Evolutionary conservation across 2,113 vertebrate species (phyloP).

Genomic region (Burhinus bistriatus): DNA sequence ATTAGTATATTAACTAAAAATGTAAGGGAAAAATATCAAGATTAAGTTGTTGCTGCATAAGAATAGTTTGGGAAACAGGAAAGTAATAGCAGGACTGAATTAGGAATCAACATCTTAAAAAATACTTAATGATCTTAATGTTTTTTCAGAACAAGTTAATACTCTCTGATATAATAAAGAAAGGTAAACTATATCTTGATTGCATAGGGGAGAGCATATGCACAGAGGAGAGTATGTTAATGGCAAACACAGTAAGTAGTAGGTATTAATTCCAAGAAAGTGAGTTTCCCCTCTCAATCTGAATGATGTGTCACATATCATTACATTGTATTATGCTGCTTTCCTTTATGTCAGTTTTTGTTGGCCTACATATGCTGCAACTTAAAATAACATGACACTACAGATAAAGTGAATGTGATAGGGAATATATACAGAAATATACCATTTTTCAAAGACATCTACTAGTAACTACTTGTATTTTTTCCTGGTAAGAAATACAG

Average conservation of each 20-base stretch:
- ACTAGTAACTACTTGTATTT: not conserved
- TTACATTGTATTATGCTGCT: not conserved
- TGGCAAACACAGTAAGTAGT: not conserved
- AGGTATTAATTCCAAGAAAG: not conserved
- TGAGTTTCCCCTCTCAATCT: not conserved
- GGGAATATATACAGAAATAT: not conserved
- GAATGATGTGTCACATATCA: constrained; percentile 17
- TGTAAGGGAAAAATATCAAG: fast-evolving
- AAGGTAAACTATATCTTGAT: not conserved
- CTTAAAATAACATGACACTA: constrained; percentile 45
- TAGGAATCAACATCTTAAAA: not conserved
- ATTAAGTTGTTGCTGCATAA: not conserved
- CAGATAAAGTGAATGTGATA: not conserved
- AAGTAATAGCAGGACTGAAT: not conserved
- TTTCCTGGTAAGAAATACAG: not conserved
- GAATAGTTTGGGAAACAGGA: not conserved
- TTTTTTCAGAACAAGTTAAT: not conserved
- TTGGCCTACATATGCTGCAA: constrained; percentile 56
- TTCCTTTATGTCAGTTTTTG: constrained; percentile 31
- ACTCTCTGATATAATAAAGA: not conserved
- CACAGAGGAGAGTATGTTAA: not conserved
- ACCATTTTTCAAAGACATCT: not conserved
- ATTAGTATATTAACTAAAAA: not conserved
- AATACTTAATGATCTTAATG: not conserved
- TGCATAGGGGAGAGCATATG: fast-evolving